Conservation (phyloP, 2,113 vertebrate species). For the Gavia stellata region DNA sequence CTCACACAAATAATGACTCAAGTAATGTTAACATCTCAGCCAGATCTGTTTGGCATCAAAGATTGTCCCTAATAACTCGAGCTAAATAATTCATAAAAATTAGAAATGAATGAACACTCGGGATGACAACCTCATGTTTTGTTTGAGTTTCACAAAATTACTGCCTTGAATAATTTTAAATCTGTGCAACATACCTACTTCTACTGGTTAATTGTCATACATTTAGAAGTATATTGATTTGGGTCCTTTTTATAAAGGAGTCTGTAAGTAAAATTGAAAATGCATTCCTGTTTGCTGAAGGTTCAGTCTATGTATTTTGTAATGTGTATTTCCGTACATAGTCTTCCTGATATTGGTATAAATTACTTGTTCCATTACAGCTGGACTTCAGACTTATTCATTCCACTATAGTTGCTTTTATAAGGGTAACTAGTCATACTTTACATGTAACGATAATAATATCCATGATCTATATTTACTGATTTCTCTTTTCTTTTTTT, state of each 20-base stretch:
- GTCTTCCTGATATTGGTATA: not conserved
- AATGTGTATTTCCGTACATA: not conserved
- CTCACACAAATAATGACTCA: not conserved
- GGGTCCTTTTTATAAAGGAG: not conserved
- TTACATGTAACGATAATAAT: not conserved
- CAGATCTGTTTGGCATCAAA: not conserved
- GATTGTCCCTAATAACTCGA: not conserved
- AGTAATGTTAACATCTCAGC: not conserved
- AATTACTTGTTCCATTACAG: not conserved
- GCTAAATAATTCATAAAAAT: not conserved
- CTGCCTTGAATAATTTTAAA: not conserved
- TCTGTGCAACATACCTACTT: not conserved
- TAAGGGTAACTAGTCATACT: not conserved
- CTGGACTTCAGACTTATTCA: not conserved
- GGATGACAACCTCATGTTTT: not conserved
- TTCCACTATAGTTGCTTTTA: not conserved
- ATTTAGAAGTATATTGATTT: not conserved
- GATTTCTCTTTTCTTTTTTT: not conserved
- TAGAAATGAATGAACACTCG: not conserved
- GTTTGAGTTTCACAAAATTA: not conserved
- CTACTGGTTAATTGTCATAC: not conserved
- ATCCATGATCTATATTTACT: not conserved
- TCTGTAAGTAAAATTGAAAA: not conserved
- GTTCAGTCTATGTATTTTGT: not conserved
- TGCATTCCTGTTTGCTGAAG: not conserved